Conservation (phyloP, 64 coral and sea anemone species). For the Stichodactyla mertensii region DNA sequence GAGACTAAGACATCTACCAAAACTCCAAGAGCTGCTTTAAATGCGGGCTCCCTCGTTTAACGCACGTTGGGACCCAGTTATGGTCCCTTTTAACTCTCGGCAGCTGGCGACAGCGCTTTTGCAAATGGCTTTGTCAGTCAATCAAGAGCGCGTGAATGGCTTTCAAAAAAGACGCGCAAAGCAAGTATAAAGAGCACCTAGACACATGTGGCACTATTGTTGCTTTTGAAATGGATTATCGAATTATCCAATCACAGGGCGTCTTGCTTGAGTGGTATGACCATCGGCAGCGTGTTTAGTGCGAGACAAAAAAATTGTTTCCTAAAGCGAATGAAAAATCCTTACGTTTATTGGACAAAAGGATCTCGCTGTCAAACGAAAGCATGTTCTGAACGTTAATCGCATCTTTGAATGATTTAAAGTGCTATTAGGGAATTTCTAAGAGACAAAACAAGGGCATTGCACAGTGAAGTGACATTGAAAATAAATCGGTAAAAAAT, state of each 20-base stretch:
- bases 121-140: conserved; percentile 78
- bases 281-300: conserved; percentile 54
- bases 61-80: conserved; percentile 31
- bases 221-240: conserved; percentile 67
- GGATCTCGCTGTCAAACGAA: conserved; percentile 23
- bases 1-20: neutral
- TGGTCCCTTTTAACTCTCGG: conserved; percentile 25
- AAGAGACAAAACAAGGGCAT: conserved; percentile 37
- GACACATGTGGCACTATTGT: conserved; percentile 94
- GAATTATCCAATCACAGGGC: conserved; percentile 52
- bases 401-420: conserved; percentile 44
- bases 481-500: conserved; percentile 40
- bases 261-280: conserved; percentile 6
- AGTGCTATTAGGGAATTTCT: conserved; percentile 50
- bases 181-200: conserved; percentile 70
- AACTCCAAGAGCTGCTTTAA: conserved; percentile 15
- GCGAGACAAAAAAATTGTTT: conserved; percentile 45
- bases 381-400: conserved; percentile 42
- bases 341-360: conserved; percentile 28
- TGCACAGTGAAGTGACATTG: conserved; percentile 24
- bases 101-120: conserved; percentile 56
- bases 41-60: conserved; percentile 30
- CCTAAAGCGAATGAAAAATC: conserved; percentile 28
- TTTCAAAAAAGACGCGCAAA: conserved; percentile 83
- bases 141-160: conserved; percentile 72